These are phyloP conservation scores for Thripadectes ignobilis DNA, from an alignment of 2,797 vertebrate genomes.

Conservation along the genomic window DNA sequence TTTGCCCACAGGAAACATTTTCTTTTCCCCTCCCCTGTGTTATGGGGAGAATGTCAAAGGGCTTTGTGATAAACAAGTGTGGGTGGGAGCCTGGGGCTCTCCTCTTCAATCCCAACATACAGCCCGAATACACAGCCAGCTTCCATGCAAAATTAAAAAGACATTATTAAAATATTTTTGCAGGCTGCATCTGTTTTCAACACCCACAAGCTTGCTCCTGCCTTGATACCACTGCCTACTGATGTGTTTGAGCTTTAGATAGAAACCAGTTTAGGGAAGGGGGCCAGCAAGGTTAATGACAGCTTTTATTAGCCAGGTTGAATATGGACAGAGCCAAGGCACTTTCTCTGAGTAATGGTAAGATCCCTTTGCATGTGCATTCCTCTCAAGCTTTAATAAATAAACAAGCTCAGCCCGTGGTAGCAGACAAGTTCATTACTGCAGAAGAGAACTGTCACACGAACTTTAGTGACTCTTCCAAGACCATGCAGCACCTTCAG, in stretches of 20 bases:
- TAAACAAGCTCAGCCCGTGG: background rate
- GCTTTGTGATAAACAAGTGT: background rate
- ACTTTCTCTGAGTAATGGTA: background rate
- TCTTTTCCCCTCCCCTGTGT: background rate
- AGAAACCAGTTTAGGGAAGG: background rate
- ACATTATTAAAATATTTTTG: slow-evolving; percentile 30
- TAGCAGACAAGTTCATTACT: background rate
- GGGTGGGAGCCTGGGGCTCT: slow-evolving; percentile 24
- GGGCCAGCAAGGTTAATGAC: background rate
- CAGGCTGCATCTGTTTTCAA: slow-evolving; percentile 40
- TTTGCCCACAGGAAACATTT: background rate
- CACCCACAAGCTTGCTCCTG: slow-evolving; percentile 34
- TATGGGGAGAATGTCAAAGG: background rate
- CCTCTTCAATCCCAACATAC: background rate
- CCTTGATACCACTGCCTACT: slow-evolving; percentile 18
- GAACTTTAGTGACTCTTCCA: background rate
- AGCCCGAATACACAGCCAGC: background rate
- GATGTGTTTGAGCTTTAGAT: background rate
- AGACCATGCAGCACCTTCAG: background rate
- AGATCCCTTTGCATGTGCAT: background rate
- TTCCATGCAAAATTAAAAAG: background rate
- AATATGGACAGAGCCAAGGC: background rate
- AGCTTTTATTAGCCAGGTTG: background rate
- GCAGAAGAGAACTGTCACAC: accelerated
- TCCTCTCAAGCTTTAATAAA: background rate